Conservation (phyloP, 2,888 invertebrate species). For the Hypselothyrea guttata region DNA sequence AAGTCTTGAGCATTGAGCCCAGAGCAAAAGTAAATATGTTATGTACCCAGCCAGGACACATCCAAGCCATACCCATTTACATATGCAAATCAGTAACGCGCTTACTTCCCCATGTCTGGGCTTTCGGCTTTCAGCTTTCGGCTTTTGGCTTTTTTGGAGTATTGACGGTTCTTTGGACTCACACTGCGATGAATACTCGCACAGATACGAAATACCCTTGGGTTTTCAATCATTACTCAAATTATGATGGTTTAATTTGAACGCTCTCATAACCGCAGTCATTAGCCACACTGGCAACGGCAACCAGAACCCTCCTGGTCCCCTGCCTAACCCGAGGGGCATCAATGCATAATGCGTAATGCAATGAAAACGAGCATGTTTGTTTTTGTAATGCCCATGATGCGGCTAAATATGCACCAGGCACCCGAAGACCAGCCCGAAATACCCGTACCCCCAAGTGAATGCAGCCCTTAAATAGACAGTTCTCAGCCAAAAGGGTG, state of each 20-base stretch:
- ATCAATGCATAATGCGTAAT: conserved; percentile 65
- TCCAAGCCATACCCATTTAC: conserved; percentile 53
- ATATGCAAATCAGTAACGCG: conserved; percentile 64
- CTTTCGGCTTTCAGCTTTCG: conserved; percentile 15
- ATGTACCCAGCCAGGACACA: conserved; percentile 18
- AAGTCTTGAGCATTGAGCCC: conserved; percentile 36
- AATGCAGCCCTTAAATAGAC: conserved; percentile 4
- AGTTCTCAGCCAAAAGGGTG: no score
- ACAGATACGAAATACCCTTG: conserved; percentile 64
- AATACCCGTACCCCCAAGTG: neutral
- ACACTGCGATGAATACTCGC: conserved; percentile 39
- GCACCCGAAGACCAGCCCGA: conserved; percentile 15
- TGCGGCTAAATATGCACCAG: conserved; percentile 50
- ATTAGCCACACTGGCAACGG: conserved; percentile 50
- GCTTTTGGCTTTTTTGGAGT: neutral
- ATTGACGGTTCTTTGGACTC: neutral
- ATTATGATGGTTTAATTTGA: conserved; percentile 75
- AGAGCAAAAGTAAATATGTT: conserved; percentile 17
- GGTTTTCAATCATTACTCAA: conserved; percentile 75
- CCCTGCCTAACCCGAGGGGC: conserved; percentile 35
- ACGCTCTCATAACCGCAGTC: conserved; percentile 61
- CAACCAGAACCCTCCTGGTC: neutral
- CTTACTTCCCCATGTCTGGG: conserved; percentile 4
- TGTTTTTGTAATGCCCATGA: conserved; percentile 53
- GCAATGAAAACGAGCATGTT: conserved; percentile 61